Evolutionary conservation across 2,113 vertebrate genomes (phyloP).

Genomic region (Eolophus roseicapilla): DNA sequence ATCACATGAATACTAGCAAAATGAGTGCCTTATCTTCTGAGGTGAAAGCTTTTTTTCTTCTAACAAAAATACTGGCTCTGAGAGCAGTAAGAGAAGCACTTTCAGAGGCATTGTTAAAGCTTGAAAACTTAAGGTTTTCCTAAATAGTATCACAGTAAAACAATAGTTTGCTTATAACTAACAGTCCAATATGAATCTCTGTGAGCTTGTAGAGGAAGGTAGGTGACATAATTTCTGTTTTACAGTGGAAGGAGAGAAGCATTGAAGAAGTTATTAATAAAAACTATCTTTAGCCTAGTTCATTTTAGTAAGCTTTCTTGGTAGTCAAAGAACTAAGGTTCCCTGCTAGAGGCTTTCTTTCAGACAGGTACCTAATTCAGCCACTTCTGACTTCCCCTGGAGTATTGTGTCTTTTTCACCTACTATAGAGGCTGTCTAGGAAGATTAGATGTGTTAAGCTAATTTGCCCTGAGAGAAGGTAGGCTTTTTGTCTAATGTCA

Average conservation of each 20-base stretch:
- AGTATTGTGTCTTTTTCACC: not conserved
- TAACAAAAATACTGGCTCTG: not conserved
- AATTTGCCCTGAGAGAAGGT: not conserved
- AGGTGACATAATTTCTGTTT: not conserved
- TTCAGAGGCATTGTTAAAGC: not conserved
- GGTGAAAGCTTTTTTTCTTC: not conserved
- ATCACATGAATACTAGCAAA: not conserved
- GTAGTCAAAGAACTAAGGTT: not conserved
- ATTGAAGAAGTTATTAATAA: not conserved
- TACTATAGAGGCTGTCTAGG: not conserved
- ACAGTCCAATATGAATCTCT: not conserved
- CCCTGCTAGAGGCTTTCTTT: not conserved
- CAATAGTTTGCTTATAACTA: not conserved
- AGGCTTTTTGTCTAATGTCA: not conserved
- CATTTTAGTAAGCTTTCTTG: not conserved
- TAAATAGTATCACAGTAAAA: not conserved
- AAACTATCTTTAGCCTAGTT: not conserved
- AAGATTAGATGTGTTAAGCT: not conserved
- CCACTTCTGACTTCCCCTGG: not conserved
- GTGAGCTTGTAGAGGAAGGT: not conserved
- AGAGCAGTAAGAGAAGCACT: not conserved
- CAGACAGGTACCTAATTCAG: not conserved
- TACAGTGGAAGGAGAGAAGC: not conserved
- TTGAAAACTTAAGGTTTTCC: not conserved
- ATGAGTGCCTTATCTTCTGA: not conserved